These are phyloP conservation scores for Drosophila mayri DNA, from an alignment of 1,140 invertebrate species.

Conservation along the genomic window DNA sequence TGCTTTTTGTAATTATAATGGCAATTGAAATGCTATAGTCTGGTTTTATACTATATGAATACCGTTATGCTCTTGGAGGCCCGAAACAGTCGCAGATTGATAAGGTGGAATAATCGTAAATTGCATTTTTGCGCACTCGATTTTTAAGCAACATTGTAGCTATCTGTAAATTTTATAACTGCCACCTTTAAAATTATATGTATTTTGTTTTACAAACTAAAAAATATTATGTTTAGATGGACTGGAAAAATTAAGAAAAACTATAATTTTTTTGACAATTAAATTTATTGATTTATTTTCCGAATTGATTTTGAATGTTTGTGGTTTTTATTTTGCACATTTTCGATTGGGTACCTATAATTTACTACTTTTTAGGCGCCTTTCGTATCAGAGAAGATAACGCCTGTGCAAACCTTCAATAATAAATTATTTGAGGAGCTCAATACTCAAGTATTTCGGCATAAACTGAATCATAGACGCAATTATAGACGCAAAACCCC, in stretches of 20 bases:
- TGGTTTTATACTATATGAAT: constrained; percentile 9
- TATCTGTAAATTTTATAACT: background rate
- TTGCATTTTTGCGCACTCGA: constrained; percentile 35
- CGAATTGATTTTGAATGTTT: background rate
- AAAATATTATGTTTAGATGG: background rate
- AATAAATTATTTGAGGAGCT: constrained; percentile 42
- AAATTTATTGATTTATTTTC: background rate
- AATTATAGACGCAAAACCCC: constrained; percentile 27
- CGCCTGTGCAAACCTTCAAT: constrained; percentile 32
- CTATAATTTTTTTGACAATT: background rate
- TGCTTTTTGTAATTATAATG: constrained; percentile 16
- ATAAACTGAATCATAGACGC: constrained; percentile 37
- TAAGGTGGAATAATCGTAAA: constrained; percentile 33
- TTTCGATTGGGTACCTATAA: constrained; percentile 22
- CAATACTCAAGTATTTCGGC: constrained; percentile 34
- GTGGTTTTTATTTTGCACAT: background rate
- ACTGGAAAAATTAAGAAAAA: background rate
- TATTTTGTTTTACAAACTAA: background rate
- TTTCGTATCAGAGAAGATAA: constrained; percentile 35
- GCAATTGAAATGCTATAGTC: constrained; percentile 24
- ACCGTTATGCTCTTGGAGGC: constrained; percentile 19
- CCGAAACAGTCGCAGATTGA: constrained; percentile 30
- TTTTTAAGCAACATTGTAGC: constrained; percentile 30
- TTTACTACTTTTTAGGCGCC: constrained; percentile 18
- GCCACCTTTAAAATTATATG: background rate